These are phyloP conservation scores for Venustaconcha ellipsiformis DNA, from an alignment of 1,140 invertebrate species.

Conservation along the genomic window DNA sequence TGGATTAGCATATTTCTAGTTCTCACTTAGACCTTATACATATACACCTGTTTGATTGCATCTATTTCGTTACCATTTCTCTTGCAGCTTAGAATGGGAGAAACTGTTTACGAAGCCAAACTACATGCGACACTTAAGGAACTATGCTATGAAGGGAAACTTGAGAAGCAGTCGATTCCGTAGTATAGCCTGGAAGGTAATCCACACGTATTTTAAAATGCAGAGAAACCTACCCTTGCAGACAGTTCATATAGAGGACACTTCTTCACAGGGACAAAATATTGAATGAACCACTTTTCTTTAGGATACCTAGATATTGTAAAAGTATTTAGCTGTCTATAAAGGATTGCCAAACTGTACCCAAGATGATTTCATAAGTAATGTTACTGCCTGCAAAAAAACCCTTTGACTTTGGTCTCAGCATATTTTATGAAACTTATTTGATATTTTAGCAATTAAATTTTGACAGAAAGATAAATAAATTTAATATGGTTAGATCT, in stretches of 20 bases:
- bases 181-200: conserved; percentile 66
- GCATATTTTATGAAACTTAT: too few species aligned
- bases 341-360: not conserved
- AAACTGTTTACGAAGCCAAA: conserved; percentile 57
- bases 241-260: not conserved
- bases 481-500: too few species aligned
- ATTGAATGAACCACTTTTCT: not conserved
- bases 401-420: too few species aligned
- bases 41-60: too few species aligned
- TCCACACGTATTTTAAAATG: conserved; percentile 5
- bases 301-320: not conserved
- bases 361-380: too few species aligned
- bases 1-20: too few species aligned
- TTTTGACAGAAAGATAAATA: too few species aligned
- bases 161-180: conserved; percentile 65
- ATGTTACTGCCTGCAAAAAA: too few species aligned
- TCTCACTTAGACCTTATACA: too few species aligned
- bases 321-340: not conserved
- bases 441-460: too few species aligned
- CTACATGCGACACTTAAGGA: conserved; percentile 53
- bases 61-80: not conserved
- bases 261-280: not conserved
- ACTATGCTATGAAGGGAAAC: conserved; percentile 56
- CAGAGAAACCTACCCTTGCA: not conserved
- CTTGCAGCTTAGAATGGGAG: conserved; percentile 65